A percentile compares a stretch with the other conserved stretches of the same genome.
phyloP scores from a whole-genome alignment of 92 coral and sea anemone genomes.

The Porites lobata region DNA sequence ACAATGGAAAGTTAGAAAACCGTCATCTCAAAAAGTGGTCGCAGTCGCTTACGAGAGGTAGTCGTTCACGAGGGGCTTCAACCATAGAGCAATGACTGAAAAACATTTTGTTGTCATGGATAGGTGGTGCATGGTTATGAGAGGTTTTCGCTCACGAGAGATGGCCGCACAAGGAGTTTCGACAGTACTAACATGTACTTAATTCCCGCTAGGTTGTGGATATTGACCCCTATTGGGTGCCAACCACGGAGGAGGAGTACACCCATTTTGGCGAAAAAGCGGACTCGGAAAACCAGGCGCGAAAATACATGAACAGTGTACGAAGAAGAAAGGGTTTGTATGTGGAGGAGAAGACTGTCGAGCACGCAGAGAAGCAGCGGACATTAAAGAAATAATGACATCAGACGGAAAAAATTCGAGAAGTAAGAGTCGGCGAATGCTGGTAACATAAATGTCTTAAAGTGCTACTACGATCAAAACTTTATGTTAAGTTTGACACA shows the following conservation, averaged over 20 bases:
- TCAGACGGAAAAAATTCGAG: background rate
- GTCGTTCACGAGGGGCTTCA: no score
- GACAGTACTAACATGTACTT: background rate
- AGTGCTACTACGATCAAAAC: no score
- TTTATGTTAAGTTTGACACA: no score
- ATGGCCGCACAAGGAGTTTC: background rate
- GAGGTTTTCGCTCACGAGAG: no score
- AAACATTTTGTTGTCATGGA: no score
- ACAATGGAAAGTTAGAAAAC: no score
- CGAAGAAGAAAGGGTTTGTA: conserved; percentile 95
- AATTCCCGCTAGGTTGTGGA: conserved; percentile 78
- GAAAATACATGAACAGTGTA: conserved; percentile 98
- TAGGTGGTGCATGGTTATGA: no score
- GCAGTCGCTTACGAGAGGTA: no score
- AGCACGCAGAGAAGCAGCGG: conserved; percentile 98
- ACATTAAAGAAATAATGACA: conserved; percentile 85
- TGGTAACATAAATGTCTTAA: background rate
- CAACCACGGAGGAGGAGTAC: conserved; percentile 98
- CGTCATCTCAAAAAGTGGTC: no score
- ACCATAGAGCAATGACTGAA: no score
- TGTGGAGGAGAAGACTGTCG: conserved; percentile 98
- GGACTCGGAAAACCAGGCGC: conserved; percentile 97
- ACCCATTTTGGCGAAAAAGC: conserved; percentile 98
- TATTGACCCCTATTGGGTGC: conserved; percentile 98
- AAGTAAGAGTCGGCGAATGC: background rate